A percentile compares a stretch with the other conserved stretches of the same genome.
These are phyloP conservation scores for Parnassius smintheus DNA, from an alignment of 2,888 invertebrate genomes.

Conservation along the genomic window DNA sequence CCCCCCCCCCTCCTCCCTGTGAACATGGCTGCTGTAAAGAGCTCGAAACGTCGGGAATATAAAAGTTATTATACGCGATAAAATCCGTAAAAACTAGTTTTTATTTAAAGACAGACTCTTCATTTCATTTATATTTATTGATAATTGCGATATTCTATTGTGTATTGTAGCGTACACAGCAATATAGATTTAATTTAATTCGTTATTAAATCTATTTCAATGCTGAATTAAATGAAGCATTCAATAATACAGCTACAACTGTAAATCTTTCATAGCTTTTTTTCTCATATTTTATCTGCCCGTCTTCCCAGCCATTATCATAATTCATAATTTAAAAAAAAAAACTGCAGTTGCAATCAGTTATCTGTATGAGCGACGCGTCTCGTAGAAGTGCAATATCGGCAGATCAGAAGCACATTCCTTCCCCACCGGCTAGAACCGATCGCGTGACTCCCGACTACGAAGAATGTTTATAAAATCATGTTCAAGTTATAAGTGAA, in stretches of 20 bases:
- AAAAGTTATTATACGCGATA: too few relatives aligned
- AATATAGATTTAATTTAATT: neutral
- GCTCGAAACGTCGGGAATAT: too few relatives aligned
- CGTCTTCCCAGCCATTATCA: conserved; percentile 10
- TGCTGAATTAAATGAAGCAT: neutral
- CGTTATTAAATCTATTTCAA: neutral
- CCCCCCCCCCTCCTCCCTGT: too few relatives aligned
- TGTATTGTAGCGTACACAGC: too few relatives aligned
- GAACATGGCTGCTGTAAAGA: too few relatives aligned
- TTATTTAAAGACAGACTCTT: too few relatives aligned
- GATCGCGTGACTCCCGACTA: conserved; percentile 56
- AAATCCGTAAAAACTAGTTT: too few relatives aligned
- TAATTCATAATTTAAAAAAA: conserved; percentile 19
- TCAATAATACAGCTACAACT: neutral
- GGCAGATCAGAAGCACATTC: conserved; percentile 56
- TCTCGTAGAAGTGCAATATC: conserved; percentile 45
- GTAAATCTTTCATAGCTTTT: neutral
- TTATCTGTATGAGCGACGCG: conserved; percentile 20
- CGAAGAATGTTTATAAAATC: conserved; percentile 44
- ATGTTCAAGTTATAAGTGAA: conserved; percentile 37
- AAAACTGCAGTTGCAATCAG: conserved; percentile 15
- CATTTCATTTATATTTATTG: too few relatives aligned
- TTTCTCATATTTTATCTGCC: neutral
- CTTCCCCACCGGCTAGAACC: conserved; percentile 54
- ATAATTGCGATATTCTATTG: too few relatives aligned